Percentiles rank a stretch among this genome's conserved stretches.
Conservation (phyloP, 2,113 vertebrate species). For the Ophiodon elongatus region DNA sequence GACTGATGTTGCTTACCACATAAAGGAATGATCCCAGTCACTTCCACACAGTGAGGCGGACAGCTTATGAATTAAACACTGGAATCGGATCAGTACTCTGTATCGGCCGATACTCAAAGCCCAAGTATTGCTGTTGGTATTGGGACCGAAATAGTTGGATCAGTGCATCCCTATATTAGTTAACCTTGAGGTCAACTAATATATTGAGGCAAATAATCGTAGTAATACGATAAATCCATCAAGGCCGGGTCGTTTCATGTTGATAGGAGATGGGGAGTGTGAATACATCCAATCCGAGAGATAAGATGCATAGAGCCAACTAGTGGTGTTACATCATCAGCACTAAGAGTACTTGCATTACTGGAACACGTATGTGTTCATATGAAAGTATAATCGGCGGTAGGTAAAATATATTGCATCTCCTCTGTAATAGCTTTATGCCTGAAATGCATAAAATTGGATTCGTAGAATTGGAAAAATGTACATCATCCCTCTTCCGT, state of each 20-base stretch:
- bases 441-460: neutral
- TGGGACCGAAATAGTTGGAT: neutral
- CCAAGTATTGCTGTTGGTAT: neutral
- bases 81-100: neutral
- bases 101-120: too few relatives aligned
- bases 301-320: slow-evolving; percentile 63
- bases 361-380: slow-evolving; percentile 41
- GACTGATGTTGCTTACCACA: too few relatives aligned
- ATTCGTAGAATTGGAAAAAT: neutral
- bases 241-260: slow-evolving; percentile 3
- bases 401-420: slow-evolving; percentile 11
- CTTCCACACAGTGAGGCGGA: too few relatives aligned
- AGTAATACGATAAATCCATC: slow-evolving; percentile 7
- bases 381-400: slow-evolving; percentile 34
- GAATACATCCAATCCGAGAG: slow-evolving; percentile 46
- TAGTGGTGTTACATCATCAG: slow-evolving; percentile 50
- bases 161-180: too few relatives aligned
- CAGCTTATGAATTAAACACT: neutral
- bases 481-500: neutral
- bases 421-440: neutral
- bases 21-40: too few relatives aligned
- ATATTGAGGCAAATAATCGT: slow-evolving; percentile 1
- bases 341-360: slow-evolving; percentile 28
- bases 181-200: neutral
- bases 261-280: slow-evolving; percentile 20